Evolutionary conservation across 2,888 invertebrate species (phyloP), one percentile per base, ranked within the genome.

Genomic region (Hipparchia semele): DNA sequence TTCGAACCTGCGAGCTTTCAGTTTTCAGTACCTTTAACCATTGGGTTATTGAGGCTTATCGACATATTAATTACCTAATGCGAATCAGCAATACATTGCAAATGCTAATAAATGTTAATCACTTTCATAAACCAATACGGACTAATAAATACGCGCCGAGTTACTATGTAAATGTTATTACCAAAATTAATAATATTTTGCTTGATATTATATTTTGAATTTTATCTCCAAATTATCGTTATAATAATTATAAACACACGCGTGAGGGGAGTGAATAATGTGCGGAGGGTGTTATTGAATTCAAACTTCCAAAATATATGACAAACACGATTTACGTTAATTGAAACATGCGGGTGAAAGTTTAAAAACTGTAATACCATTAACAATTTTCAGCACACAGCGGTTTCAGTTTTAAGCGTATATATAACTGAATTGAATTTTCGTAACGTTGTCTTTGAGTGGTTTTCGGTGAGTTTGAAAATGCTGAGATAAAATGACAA

Each of bases 101-200:
- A 23, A 49, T 49, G 49, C 9, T 49, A 64, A 64, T 64, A 9
- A 13, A 64, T 64, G 49, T 51, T 9, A 64, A 64, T 64, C 8
- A 64, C n/a, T 10, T 5, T 8, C 46, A 62, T 7, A 49, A 62
- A 62, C 23, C 64, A 51, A 64, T 64, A 64, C 49, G 46, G 5
- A 51, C 13, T 64, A 64, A 51, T 64, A 23, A 51, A 64, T 64
- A 23, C 64, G 9, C 5, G 7, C 13, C 6, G n/a, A 7, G 0
- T 39, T 39, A 39, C 2, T 61, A 45, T 60, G 33, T 60, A 60
- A 39, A 60, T 60, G 45, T 39, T 45, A 60, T 60, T 60, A 13
- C 6, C n/a, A 45, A 39, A 61, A 61, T 61, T 61, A 45, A 61
- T 45, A 45, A 23, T 23, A 23, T 23, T 23, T 23, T 23, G 23